Conservation (phyloP, 2,888 invertebrate species). For the Pterobdella sp. region DNA sequence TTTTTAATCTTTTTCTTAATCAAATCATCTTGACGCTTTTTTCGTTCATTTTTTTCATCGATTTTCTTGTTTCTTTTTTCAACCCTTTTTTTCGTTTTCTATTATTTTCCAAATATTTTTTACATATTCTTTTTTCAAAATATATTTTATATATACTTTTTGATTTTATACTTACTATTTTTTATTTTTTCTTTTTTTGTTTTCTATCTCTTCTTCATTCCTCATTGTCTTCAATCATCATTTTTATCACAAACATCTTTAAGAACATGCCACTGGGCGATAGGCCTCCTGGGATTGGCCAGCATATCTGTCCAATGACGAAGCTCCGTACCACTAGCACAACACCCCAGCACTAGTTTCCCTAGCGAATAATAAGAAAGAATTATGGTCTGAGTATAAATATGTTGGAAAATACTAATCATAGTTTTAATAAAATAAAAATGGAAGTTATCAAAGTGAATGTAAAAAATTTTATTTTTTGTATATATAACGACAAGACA, state of each 20-base stretch:
- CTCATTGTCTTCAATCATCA: background rate
- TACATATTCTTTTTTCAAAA: too few relatives aligned
- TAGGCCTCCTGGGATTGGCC: background rate
- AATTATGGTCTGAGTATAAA: background rate
- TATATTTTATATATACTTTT: background rate
- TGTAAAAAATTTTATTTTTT: too few relatives aligned
- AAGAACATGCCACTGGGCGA: background rate
- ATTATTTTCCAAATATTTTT: too few relatives aligned
- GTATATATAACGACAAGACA: too few relatives aligned
- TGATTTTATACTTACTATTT: background rate
- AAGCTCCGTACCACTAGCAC: background rate
- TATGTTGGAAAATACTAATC: background rate
- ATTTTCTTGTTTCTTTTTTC: too few relatives aligned
- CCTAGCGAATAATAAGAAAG: background rate
- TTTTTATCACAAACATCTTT: too few relatives aligned
- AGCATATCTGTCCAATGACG: background rate
- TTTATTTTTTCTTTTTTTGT: background rate
- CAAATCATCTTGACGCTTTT: too few relatives aligned
- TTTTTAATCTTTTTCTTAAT: too few relatives aligned
- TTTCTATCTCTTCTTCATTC: too few relatives aligned
- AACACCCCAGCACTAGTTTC: background rate
- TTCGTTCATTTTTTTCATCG: too few relatives aligned
- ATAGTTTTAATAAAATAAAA: constrained; percentile 2
- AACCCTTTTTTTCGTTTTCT: too few relatives aligned
- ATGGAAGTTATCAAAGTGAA: too few relatives aligned